phyloP scores from a whole-genome alignment of 2,888 invertebrate genomes.

The Torymus tubicola region DNA sequence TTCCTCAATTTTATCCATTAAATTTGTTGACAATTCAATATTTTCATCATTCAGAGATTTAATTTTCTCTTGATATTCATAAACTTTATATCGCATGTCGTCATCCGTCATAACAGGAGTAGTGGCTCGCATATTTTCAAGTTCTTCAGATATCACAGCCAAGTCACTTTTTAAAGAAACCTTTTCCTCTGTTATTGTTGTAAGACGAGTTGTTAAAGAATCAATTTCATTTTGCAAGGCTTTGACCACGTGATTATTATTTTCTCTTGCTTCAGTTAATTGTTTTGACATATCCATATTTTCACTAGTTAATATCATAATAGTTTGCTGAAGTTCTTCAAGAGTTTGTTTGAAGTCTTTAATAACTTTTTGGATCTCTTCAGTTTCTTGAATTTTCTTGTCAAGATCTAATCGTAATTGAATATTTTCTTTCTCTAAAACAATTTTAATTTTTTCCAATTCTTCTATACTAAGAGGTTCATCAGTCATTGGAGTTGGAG shows the following conservation, averaged over 20 bases:
- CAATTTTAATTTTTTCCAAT: constrained; percentile 57
- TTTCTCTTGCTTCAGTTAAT: constrained; percentile 63
- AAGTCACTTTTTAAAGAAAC: constrained; percentile 60
- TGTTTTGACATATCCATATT: constrained; percentile 68
- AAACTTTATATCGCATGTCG: constrained; percentile 55
- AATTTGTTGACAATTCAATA: constrained; percentile 78
- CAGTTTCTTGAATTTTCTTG: constrained; percentile 65
- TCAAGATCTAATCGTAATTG: constrained; percentile 63
- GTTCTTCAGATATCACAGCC: constrained; percentile 57
- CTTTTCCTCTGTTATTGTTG: constrained; percentile 63
- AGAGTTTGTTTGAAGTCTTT: constrained; percentile 67
- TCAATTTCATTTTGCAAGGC: constrained; percentile 63
- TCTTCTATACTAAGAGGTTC: constrained; percentile 46
- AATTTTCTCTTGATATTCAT: constrained; percentile 62
- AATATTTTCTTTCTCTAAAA: constrained; percentile 65
- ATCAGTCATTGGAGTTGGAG: constrained; percentile 20
- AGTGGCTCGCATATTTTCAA: constrained; percentile 54
- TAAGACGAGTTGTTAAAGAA: constrained; percentile 62
- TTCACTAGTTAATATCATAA: constrained; percentile 67
- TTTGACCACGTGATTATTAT: constrained; percentile 56
- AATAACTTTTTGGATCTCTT: constrained; percentile 68
- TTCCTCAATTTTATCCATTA: constrained; percentile 79
- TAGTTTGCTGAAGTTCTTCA: constrained; percentile 66
- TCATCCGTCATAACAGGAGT: constrained; percentile 57
- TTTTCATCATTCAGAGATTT: constrained; percentile 65